Conservation (phyloP, 2,797 vertebrate species). For the Sebastes taczanowskii region DNA sequence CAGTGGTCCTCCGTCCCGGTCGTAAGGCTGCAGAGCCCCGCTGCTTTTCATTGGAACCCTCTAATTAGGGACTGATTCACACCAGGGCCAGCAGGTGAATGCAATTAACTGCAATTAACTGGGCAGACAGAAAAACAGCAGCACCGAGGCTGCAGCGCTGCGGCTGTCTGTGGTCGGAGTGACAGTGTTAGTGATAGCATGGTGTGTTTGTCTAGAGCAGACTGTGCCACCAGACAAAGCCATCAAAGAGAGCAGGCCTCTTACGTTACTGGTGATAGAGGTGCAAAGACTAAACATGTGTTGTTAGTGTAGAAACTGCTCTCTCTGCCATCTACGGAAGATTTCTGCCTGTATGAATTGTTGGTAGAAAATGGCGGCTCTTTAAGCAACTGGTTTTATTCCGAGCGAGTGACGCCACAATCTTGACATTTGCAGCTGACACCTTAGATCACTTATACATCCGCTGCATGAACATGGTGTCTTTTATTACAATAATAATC, state of each 20-base stretch:
- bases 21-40: constrained; percentile 10
- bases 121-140: constrained; percentile 13
- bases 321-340: neutral
- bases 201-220: neutral
- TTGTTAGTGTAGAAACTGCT: neutral
- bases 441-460: neutral
- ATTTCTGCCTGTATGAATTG: neutral
- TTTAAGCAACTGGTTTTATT: neutral
- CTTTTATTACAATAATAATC: neutral
- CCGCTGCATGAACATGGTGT: neutral
- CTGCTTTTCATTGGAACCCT: constrained; percentile 32
- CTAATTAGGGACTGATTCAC: constrained; percentile 47
- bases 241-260: neutral
- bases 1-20: neutral
- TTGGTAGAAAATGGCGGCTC: neutral
- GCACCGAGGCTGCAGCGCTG: neutral
- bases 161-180: neutral
- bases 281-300: neutral
- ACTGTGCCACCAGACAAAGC: neutral
- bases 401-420: neutral
- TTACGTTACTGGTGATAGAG: neutral
- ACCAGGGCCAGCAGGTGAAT: constrained; percentile 49
- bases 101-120: constrained; percentile 59
- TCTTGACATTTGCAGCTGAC: constrained; percentile 29
- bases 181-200: neutral